These are phyloP conservation scores for Chamaetylas fuelleborni DNA, from an alignment of 2,113 vertebrate genomes.

Conservation along the genomic window DNA sequence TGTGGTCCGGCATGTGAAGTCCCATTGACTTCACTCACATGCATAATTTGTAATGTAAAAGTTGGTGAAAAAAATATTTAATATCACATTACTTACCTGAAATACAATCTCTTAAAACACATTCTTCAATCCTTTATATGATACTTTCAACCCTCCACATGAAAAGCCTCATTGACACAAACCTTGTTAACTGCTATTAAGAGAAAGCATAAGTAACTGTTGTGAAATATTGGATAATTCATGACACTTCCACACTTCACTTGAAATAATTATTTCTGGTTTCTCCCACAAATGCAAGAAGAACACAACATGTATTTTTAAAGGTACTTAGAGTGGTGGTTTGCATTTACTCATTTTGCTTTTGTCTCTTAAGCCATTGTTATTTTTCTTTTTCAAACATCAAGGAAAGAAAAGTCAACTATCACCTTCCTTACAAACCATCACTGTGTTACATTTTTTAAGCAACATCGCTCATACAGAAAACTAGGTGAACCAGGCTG, in stretches of 20 bases:
- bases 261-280: not conserved
- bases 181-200: not conserved
- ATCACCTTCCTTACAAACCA: not conserved
- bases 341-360: not conserved
- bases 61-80: not conserved
- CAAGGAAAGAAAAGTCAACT: not conserved
- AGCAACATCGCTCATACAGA: not conserved
- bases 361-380: not conserved
- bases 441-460: not conserved
- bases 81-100: not conserved
- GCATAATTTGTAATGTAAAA: not conserved
- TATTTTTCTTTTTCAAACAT: not conserved
- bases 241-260: not conserved
- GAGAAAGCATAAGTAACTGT: not conserved
- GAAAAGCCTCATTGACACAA: not conserved
- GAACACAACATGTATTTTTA: not conserved
- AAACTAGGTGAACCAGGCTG: not conserved
- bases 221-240: not conserved
- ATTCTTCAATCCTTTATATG: not conserved
- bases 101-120: not conserved
- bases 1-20: not conserved
- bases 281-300: not conserved
- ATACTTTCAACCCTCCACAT: not conserved
- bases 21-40: not conserved
- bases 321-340: not conserved